These are phyloP conservation scores for Muscina levida DNA, from an alignment of 2,888 invertebrate species.

Conservation along the genomic window DNA sequence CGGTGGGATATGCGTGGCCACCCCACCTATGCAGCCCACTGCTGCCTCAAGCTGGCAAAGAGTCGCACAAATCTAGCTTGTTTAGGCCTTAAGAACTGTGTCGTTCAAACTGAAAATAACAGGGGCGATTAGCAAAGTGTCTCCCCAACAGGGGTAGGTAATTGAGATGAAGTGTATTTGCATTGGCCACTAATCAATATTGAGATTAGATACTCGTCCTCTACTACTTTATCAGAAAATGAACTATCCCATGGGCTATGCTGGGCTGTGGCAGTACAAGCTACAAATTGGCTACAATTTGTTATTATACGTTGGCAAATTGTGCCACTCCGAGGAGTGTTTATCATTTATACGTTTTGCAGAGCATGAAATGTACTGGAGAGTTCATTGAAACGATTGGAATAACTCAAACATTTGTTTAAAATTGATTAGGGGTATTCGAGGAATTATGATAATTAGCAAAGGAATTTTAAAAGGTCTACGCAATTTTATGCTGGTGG, in stretches of 20 bases:
- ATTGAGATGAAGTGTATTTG: constrained; percentile 53
- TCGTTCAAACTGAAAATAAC: constrained; percentile 8
- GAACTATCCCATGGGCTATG: constrained; percentile 10
- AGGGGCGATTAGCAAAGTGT: constrained; percentile 44
- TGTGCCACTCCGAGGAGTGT: not conserved
- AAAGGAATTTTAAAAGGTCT: no score
- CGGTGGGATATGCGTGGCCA: not conserved
- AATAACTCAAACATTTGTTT: no score
- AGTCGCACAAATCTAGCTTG: not conserved
- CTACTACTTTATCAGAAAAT: not conserved
- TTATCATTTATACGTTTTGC: not conserved
- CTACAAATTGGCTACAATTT: no score
- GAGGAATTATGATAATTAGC: no score
- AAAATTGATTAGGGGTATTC: no score
- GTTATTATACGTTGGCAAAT: no score
- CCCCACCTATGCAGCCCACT: constrained; percentile 16
- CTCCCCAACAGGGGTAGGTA: constrained; percentile 34
- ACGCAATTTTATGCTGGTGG: no score
- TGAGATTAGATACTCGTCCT: not conserved
- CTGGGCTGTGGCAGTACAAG: no score
- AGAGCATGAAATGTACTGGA: not conserved
- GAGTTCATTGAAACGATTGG: no score
- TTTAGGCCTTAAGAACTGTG: no score
- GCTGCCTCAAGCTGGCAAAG: constrained; percentile 31
- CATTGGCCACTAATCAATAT: constrained; percentile 38